phyloP scores from a whole-genome alignment of 1,140 invertebrate species.

The Cydia amplana region DNA sequence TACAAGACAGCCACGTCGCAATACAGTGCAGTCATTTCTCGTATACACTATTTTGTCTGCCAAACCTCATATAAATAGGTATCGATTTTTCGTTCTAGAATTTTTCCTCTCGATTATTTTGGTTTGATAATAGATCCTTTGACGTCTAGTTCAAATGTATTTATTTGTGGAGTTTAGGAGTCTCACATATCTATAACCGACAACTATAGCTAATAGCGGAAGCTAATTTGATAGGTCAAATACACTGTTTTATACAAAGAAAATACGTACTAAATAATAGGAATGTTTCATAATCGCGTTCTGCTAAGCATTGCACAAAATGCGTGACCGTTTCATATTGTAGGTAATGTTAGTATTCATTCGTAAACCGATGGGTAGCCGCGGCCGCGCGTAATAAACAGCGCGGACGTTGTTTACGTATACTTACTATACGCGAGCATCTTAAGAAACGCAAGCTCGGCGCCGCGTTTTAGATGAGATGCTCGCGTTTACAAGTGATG shows the following conservation, averaged over 20 bases:
- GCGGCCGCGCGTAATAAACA: conserved; percentile 57
- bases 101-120: not conserved
- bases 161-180: too few species aligned
- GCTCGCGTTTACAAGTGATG: conserved; percentile 66
- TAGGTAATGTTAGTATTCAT: conserved; percentile 34
- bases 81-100: not conserved
- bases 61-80: not conserved
- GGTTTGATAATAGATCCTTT: not conserved
- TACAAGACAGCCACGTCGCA: conserved; percentile 5
- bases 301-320: not conserved
- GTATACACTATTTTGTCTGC: not conserved
- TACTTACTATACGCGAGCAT: conserved; percentile 42
- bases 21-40: not conserved
- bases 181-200: too few species aligned
- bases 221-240: too few species aligned
- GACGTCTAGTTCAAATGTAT: not conserved
- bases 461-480: conserved; percentile 64
- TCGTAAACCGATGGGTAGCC: conserved; percentile 41
- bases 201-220: too few species aligned
- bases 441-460: conserved; percentile 62
- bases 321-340: not conserved
- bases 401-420: conserved; percentile 59
- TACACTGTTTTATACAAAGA: too few species aligned
- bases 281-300: not conserved
- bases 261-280: too few species aligned